phyloP scores from a whole-genome alignment of 2,113 vertebrate genomes.

The Piaya cayana region DNA sequence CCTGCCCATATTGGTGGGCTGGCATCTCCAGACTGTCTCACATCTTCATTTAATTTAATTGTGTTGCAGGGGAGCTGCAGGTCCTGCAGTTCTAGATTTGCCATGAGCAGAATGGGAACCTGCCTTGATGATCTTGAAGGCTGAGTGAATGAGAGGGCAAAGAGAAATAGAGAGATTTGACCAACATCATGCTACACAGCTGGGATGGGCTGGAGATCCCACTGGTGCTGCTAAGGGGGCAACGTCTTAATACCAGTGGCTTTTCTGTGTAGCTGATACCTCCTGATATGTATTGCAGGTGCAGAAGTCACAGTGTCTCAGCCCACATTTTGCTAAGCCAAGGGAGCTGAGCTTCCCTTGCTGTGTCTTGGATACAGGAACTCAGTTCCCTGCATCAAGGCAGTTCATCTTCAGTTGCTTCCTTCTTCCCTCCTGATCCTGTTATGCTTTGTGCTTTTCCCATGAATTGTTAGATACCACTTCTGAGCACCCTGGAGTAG shows the following conservation, averaged over 20 bases:
- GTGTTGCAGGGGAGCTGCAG: neutral
- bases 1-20: neutral
- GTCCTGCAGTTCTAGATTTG: neutral
- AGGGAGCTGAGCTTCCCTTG: neutral
- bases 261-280: neutral
- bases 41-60: neutral
- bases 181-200: neutral
- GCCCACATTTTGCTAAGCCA: neutral
- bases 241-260: neutral
- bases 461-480: accelerated
- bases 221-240: neutral
- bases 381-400: neutral
- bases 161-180: neutral
- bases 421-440: neutral
- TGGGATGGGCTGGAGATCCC: neutral
- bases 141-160: neutral
- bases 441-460: neutral
- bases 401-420: neutral
- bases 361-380: neutral
- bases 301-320: neutral
- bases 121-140: neutral
- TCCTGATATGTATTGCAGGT: neutral
- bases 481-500: neutral
- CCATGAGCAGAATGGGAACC: accelerated
- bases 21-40: neutral